Conservation (phyloP, 2,797 vertebrate genomes). For the Threskiornis aethiopicus region DNA sequence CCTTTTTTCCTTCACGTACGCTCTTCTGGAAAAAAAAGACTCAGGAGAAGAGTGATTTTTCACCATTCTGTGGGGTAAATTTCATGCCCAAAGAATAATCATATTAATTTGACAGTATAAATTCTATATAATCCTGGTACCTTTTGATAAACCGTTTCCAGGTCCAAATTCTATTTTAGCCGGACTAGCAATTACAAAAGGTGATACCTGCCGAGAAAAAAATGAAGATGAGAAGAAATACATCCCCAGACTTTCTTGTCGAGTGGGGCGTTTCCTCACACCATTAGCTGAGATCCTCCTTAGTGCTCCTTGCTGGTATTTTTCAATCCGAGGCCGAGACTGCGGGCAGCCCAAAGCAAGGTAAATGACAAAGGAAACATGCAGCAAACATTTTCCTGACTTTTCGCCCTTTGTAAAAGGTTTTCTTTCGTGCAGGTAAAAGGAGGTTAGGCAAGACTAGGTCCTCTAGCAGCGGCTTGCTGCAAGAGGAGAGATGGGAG, state of each 20-base stretch:
- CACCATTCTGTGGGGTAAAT: background rate
- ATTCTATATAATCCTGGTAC: background rate
- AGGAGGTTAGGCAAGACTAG: background rate
- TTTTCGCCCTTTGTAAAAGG: background rate
- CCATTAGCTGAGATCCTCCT: background rate
- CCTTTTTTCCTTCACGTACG: background rate
- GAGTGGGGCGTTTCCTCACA: background rate
- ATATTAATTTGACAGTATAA: background rate
- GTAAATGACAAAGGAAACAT: background rate
- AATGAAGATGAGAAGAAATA: background rate
- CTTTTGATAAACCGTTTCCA: conserved; percentile 11
- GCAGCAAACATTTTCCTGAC: background rate
- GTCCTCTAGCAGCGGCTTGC: background rate
- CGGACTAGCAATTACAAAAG: background rate
- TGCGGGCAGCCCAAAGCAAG: background rate
- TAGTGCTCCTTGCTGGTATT: too few species aligned
- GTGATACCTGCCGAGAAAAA: background rate
- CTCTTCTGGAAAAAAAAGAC: background rate
- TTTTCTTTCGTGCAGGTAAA: background rate
- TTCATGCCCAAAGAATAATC: background rate
- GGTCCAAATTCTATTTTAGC: background rate
- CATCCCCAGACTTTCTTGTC: background rate
- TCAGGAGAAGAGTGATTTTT: background rate
- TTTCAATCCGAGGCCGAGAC: background rate
- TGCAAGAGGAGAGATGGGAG: background rate